Base-by-base conservation (phyloP, 2,888 invertebrate genomes). In the Eulithis prunata region DNA sequence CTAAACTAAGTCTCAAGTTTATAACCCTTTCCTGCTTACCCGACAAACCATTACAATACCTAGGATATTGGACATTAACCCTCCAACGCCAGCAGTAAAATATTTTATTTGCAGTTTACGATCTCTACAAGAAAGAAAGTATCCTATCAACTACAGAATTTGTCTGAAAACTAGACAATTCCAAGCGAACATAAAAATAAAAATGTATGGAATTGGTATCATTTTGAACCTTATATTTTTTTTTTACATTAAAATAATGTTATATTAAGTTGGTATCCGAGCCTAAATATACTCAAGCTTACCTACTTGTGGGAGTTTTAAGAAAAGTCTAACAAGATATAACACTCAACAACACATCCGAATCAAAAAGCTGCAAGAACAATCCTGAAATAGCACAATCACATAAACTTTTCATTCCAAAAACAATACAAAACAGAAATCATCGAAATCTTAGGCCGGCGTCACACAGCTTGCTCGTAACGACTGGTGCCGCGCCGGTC, bases 41-140 rank as follows among this genome's bases (percentile, higher is more conserved):
- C 80, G 78, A 76, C 81, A 80, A 80, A 78, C 81, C 77, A 74
- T 82, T 77, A 81, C 72, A 76, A 75, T 76, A 78, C 75, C 77
- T 80, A 81, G 78, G 80, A 82, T 84, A 83, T 82, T 79, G 82
- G 77, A 78, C 80, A 80, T 83, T 81, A 83, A 81, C 75, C 75
- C 76, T 75, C 74, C 75, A 74, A 75, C 71, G 66, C 43, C 10
- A 76, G 80, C 67, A 78, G 78, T 89, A 87, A 89, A 89, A 82
- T 79, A 80, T 83, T 82, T 83, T 84, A 86, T 85, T 78, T 78
- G 69, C 78, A 77, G 72, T 88, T 89, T 89, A 90, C 81, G 86
- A 73, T 78, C 74, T 70, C 78, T 76, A 72, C 75, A 77, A 71
- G 75, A 75, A 74, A 69, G 43, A 41, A 66, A 71, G 68, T 71